Base-by-base conservation (phyloP, 2,888 invertebrate species). In the Nezara viridula region DNA sequence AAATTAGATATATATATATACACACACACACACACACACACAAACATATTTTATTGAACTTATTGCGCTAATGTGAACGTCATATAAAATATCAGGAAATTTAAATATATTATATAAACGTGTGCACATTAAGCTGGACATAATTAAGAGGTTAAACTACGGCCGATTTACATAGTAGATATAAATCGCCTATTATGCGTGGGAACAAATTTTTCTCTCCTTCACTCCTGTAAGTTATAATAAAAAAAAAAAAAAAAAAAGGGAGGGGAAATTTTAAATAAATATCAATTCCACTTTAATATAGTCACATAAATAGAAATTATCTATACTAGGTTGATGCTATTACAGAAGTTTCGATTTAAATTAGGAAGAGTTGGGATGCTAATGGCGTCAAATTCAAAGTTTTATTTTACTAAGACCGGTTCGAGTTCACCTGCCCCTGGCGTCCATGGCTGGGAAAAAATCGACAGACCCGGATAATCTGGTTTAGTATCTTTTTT, bases 331-430 rank as follows among this genome's bases (percentile, higher is more conserved):
- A 81, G 3, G 40, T 12, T 9, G 10, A 7, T n/a, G 81, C 12
- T 81, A 81, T 81, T 44, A 81, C 0, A 44, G 24, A 81, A 81
- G 44, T 81, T 81, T 81, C 16, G 81, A 81, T 81, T 81, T 81
- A 81, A 81, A 81, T 81, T 81, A 81, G 81, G 81, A 44, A 81
- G 81, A 24, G 14, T n/a, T 44, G 21, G 44, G 44, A 81, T 81
- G 81, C 81, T 81, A 81, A 81, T 81, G 81, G 81, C 44, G 81
- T 81, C 66, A 81, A 81, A 81, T 81, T 81, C 81, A 81, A 14
- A 81, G 44, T 81, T 81, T 40, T 81, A 47, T 81, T 81, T 81
- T 81, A 40, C 14, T 81, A n/a, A 40, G 81, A 81, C 81, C 81
- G 81, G 81, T 81, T n/a, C n/a, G n/a, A 47, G 40, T 81, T 81